These are phyloP conservation scores for Brachyrhaphis roseni DNA, from an alignment of 2,797 vertebrate species.

Conservation along the genomic window DNA sequence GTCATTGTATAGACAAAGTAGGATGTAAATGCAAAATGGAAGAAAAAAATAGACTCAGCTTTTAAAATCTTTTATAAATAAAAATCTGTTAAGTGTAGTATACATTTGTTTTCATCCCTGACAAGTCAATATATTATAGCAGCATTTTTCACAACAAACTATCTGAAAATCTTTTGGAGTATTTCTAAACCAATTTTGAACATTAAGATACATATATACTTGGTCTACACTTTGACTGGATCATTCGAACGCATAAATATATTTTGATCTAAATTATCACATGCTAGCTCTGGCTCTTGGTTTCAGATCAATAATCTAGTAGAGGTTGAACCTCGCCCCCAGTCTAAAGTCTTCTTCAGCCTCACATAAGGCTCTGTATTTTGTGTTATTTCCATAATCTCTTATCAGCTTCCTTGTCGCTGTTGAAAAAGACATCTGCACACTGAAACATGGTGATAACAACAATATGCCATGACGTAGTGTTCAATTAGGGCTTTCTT, in stretches of 20 bases:
- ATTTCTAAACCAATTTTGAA: background rate
- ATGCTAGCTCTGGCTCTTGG: background rate
- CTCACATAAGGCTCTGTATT: no score
- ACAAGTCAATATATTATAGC: background rate
- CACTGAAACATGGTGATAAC: background rate
- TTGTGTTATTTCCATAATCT: no score
- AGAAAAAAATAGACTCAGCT: background rate
- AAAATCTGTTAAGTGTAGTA: background rate
- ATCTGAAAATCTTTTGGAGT: background rate
- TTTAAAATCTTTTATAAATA: background rate
- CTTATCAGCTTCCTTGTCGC: no score
- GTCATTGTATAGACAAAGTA: background rate
- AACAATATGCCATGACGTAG: background rate
- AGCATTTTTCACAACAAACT: background rate
- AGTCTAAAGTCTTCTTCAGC: background rate
- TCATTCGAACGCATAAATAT: background rate
- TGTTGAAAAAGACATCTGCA: background rate
- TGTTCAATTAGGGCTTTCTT: background rate
- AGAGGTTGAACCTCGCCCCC: background rate
- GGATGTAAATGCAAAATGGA: background rate
- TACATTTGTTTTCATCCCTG: background rate
- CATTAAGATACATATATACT: background rate
- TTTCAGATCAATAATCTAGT: background rate
- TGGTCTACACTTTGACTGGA: background rate
- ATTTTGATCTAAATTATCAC: background rate